Evolutionary conservation across 2,113 vertebrate species (phyloP).

Genomic region (Pygoscelis antarcticus): DNA sequence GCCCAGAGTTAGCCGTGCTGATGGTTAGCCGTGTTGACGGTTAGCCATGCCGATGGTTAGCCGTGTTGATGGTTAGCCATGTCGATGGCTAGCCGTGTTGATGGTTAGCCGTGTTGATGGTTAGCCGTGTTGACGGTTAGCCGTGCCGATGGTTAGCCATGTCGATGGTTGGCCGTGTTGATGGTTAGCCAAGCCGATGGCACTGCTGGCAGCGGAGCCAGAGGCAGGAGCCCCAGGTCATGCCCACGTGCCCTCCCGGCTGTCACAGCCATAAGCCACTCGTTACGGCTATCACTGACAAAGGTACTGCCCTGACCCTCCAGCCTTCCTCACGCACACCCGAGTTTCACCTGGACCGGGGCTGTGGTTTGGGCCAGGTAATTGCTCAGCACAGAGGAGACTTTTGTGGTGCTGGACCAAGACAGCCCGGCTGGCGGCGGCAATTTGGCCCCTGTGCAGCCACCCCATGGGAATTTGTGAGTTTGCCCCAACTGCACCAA

Average conservation of each 20-base stretch:
- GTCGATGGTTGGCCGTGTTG: fast-evolving
- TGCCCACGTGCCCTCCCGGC: fast-evolving
- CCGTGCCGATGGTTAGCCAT: fast-evolving
- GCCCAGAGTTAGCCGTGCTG: neutral
- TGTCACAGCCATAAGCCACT: fast-evolving
- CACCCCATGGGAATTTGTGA: neutral
- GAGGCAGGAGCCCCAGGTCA: neutral
- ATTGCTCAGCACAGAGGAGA: neutral
- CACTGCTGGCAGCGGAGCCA: neutral
- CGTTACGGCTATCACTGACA: fast-evolving
- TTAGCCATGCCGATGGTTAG: neutral
- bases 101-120: neutral
- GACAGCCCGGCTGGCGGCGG: fast-evolving
- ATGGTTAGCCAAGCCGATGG: neutral
- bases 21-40: neutral
- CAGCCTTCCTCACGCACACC: fast-evolving
- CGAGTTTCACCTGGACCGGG: fast-evolving
- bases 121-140: too few species aligned
- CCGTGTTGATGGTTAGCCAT: fast-evolving
- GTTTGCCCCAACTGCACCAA: neutral
- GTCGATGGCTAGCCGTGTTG: fast-evolving
- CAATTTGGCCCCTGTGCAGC: neutral
- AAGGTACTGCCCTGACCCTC: too few species aligned
- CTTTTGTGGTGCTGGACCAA: neutral
- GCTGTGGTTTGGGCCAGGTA: neutral